Evolutionary conservation across 2,113 vertebrate genomes (phyloP).

Genomic region (Apeltes quadracus): DNA sequence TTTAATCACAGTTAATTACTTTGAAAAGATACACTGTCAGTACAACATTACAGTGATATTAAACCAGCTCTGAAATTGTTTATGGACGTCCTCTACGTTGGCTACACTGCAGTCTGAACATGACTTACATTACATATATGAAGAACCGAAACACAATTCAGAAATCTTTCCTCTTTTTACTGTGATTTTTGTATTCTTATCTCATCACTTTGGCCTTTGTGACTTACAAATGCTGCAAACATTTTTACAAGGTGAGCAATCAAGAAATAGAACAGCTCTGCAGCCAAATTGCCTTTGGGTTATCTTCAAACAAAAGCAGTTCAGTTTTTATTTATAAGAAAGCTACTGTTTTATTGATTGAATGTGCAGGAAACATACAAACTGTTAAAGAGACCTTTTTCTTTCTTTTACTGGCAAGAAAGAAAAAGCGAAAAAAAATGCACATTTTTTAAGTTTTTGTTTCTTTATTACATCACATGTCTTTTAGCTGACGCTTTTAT

Average conservation of each 20-base stretch:
- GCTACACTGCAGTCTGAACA: not conserved
- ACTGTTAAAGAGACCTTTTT: not conserved
- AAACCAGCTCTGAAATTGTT: not conserved
- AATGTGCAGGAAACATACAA: not conserved
- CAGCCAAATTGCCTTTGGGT: slow-evolving; percentile 10
- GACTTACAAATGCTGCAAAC: not conserved
- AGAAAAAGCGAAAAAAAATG: slow-evolving; percentile 7
- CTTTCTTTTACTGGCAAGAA: slow-evolving; percentile 7
- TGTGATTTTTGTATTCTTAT: not conserved
- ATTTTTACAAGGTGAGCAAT: slow-evolving; percentile 1
- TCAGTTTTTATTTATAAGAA: not conserved
- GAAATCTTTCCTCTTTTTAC: not conserved
- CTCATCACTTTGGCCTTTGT: slow-evolving; percentile 6
- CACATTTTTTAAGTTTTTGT: not conserved
- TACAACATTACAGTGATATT: not conserved
- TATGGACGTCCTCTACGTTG: no score
- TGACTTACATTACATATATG: not conserved
- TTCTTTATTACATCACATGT: no score
- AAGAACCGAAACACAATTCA: not conserved
- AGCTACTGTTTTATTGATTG: not conserved
- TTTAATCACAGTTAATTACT: not conserved
- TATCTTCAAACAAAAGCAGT: not conserved
- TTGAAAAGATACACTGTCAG: not conserved
- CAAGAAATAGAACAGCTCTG: slow-evolving; percentile 11
- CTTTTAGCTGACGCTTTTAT: no score